These are phyloP conservation scores for Eilema sororculum DNA, from an alignment of 2,888 invertebrate species.

Conservation along the genomic window DNA sequence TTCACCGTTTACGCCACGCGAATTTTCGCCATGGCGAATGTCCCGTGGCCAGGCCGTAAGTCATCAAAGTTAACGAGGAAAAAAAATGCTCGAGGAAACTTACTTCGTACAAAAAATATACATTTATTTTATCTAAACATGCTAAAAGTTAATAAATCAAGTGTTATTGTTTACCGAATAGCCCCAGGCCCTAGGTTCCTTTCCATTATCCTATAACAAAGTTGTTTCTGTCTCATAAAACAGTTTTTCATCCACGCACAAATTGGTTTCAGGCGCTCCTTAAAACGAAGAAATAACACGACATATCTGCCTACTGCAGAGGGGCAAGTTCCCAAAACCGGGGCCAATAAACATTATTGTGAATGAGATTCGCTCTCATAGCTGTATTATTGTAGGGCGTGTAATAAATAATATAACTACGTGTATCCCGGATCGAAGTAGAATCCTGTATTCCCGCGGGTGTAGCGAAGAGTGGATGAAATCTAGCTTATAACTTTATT, in stretches of 20 bases:
- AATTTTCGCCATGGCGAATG: too few relatives aligned
- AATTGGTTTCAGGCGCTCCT: neutral
- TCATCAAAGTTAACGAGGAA: neutral
- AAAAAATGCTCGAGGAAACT: neutral
- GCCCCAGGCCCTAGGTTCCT: neutral
- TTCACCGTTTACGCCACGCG: too few relatives aligned
- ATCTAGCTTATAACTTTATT: neutral
- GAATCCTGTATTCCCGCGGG: neutral
- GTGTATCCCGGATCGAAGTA: neutral
- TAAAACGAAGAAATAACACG: neutral
- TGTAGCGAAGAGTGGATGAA: neutral
- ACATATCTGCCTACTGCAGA: neutral
- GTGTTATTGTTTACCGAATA: neutral
- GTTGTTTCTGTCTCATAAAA: constrained; percentile 1
- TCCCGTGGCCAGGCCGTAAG: too few relatives aligned
- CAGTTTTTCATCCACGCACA: neutral
- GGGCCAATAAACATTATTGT: neutral
- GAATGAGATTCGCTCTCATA: neutral
- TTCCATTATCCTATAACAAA: neutral
- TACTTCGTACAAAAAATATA: neutral
- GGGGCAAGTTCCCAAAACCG: neutral
- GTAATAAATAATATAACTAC: constrained; percentile 8
- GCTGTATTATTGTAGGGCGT: neutral
- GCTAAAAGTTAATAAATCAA: constrained; percentile 1
- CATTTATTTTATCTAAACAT: neutral